Evolutionary conservation across 2,113 vertebrate species (phyloP).

Genomic region (Chlorodrepanis virens): DNA sequence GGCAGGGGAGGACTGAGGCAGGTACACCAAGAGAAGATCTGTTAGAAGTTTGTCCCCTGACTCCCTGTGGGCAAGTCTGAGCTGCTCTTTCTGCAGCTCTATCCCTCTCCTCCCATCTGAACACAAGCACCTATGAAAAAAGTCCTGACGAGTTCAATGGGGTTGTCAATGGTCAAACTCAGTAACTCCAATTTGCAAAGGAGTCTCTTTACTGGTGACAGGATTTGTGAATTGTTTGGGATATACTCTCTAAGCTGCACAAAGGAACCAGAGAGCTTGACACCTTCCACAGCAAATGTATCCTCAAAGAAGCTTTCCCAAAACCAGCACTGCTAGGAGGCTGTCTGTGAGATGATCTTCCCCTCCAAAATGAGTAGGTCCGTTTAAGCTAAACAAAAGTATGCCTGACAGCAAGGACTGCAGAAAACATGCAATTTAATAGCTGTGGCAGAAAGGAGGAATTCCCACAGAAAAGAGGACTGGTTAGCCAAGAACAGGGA

Average conservation of each 20-base stretch:
- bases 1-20: neutral
- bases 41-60: neutral
- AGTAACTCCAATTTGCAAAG: neutral
- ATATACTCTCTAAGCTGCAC: neutral
- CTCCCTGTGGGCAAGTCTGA: neutral
- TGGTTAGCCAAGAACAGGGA: neutral
- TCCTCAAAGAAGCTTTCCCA: neutral
- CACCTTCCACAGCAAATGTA: neutral
- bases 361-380: neutral
- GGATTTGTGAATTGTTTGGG: neutral
- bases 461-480: neutral
- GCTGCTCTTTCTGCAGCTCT: neutral
- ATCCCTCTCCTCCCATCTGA: neutral
- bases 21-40: neutral
- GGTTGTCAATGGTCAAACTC: neutral
- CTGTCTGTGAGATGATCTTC: neutral
- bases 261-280: neutral
- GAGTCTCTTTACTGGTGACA: neutral
- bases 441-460: neutral
- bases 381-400: neutral
- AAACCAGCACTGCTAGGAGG: neutral
- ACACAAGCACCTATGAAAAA: neutral
- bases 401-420: neutral
- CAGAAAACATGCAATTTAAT: neutral
- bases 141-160: neutral